Percentiles rank a stretch among this genome's conserved stretches.
Conservation (phyloP, 2,888 invertebrate genomes). For the Hydroisotoma schaefferi region DNA sequence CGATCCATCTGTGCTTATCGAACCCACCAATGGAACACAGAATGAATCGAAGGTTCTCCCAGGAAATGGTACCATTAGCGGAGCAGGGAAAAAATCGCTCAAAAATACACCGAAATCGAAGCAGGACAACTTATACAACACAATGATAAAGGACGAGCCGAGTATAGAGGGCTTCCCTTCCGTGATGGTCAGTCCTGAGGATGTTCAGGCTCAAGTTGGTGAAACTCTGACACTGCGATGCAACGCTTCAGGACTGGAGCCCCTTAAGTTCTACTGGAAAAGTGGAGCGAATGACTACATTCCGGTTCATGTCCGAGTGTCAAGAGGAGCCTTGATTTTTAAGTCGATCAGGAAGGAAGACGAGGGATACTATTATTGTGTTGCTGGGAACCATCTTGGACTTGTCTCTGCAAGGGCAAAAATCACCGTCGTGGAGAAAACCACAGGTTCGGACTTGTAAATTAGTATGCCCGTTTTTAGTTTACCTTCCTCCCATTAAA, state of each 20-base stretch:
- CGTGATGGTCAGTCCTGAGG: conserved; percentile 19
- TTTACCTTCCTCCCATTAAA: too few relatives aligned
- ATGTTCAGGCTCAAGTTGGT: conserved; percentile 27
- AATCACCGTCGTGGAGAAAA: conserved; percentile 7
- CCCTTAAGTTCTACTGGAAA: conserved; percentile 41
- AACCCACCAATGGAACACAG: background rate
- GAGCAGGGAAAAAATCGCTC: background rate
- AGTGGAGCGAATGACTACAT: conserved; percentile 32
- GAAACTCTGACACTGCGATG: conserved; percentile 34
- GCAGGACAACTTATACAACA: background rate
- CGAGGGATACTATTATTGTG: conserved; percentile 32
- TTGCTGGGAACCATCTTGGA: conserved; percentile 35
- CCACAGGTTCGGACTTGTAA: too few relatives aligned
- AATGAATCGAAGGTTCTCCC: background rate
- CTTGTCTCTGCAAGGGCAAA: conserved; percentile 28
- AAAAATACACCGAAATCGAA: background rate
- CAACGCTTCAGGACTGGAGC: conserved; percentile 33
- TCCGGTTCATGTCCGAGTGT: conserved; percentile 32
- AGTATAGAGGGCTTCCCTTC: conserved; percentile 22
- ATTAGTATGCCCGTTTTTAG: too few relatives aligned
- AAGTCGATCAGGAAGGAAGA: conserved; percentile 26
- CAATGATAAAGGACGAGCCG: background rate
- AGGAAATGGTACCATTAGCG: background rate
- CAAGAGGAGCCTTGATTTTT: conserved; percentile 34
- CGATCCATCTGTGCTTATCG: background rate